Conservation (phyloP, 2,113 vertebrate species). For the Poicephalus gulielmi region DNA sequence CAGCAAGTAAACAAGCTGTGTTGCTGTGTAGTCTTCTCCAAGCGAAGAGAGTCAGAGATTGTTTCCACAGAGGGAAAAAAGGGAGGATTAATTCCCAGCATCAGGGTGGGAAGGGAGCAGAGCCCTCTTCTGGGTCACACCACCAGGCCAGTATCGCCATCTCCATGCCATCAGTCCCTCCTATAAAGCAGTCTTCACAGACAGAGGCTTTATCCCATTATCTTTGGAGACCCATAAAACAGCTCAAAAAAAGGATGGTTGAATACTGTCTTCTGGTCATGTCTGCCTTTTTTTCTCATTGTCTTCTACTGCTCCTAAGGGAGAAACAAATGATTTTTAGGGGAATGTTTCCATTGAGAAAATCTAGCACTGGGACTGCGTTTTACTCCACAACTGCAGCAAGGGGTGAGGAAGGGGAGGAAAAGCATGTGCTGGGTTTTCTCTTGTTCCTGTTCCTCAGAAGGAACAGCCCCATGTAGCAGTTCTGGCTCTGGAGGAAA, state of each 20-base stretch:
- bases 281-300: not conserved
- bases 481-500: constrained; percentile 52
- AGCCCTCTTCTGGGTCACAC: not conserved
- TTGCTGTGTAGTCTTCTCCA: constrained; percentile 1
- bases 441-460: constrained; percentile 12
- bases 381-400: not conserved
- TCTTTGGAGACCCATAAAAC: not conserved
- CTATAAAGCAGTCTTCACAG: not conserved
- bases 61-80: not conserved
- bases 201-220: not conserved
- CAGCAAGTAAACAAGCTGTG: constrained; percentile 20
- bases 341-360: not conserved
- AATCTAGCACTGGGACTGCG: not conserved
- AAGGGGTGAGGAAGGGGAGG: not conserved
- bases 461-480: not conserved
- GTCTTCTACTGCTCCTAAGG: not conserved
- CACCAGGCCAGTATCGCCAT: not conserved
- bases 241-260: not conserved
- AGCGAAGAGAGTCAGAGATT: not conserved
- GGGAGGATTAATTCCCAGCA: not conserved
- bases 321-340: not conserved
- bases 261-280: not conserved
- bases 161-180: not conserved
- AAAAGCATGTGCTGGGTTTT: constrained; percentile 3
- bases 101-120: not conserved